These are phyloP conservation scores for Leptopilina syphax DNA, from an alignment of 2,888 invertebrate species.

Conservation along the genomic window DNA sequence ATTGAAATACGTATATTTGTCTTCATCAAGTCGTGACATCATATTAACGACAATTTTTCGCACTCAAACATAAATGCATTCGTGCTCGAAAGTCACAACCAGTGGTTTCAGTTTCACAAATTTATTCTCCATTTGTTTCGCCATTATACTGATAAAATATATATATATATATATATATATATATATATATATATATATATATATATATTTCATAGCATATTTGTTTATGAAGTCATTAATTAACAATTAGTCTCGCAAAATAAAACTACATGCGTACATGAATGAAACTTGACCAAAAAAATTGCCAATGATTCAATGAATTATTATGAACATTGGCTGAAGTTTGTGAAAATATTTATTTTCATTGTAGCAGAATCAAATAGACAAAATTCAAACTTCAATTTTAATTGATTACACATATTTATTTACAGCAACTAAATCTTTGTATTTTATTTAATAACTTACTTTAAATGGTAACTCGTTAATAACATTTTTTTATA, in stretches of 20 bases:
- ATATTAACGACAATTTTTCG: slow-evolving; percentile 36
- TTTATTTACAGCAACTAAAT: slow-evolving; percentile 38
- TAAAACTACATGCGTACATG: slow-evolving; percentile 27
- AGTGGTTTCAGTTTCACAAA: slow-evolving; percentile 32
- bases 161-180: not conserved
- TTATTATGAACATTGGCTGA: not conserved
- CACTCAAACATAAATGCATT: slow-evolving; percentile 34
- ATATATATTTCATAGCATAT: not conserved
- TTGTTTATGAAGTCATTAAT: slow-evolving; percentile 12
- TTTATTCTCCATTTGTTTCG: slow-evolving; percentile 5
- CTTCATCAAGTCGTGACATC: slow-evolving; percentile 35
- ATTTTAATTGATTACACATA: slow-evolving; percentile 33
- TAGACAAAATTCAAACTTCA: slow-evolving; percentile 11
- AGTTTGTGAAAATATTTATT: slow-evolving; percentile 38
- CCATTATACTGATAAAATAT: slow-evolving; percentile 11
- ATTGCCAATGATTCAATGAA: slow-evolving; percentile 14
- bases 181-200: too few species aligned
- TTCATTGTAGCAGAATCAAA: slow-evolving; percentile 7
- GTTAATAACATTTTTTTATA: slow-evolving; percentile 37
- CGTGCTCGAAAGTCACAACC: slow-evolving; percentile 38
- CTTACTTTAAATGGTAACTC: slow-evolving; percentile 39
- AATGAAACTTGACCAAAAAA: slow-evolving; percentile 34
- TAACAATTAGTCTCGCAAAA: slow-evolving; percentile 37
- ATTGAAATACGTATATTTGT: slow-evolving; percentile 40
- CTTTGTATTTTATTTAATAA: slow-evolving; percentile 29